Evolutionary conservation across 2,113 vertebrate species (phyloP), one percentile per base, ranked within the genome.

Genomic region (Baryphthengus martii): DNA sequence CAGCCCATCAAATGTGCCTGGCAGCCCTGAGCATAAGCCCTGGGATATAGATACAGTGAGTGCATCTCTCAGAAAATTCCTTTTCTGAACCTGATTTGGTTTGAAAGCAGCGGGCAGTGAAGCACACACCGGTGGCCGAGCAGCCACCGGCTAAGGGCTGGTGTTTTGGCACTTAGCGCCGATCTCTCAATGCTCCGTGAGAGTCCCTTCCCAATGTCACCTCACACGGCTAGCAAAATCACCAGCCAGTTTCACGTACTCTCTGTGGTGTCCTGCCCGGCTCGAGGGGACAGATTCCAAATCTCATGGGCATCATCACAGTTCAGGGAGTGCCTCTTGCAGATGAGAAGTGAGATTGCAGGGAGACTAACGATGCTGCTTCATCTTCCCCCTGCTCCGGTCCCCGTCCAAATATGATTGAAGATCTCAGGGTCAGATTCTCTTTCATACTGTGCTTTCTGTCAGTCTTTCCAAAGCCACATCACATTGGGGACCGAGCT

Each of bases 201-300:
- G 11, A 35, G 18, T 3, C 20, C 7, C 24, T 62, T 81, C 49
- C 55, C 42, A 55, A 11, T 2, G 2, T 31, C 7, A 1, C 12
- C 26, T 50, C 39, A 17, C 6, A 16, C 8, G 4, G 0, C 24
- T 26, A 31, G 17, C 2, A 0, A 74, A 91, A 67, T 11, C 28
- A 1, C 0, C 1, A 23, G 28, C 12, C 0, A 3, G 15, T 56
- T 75, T 44, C 31, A 29, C 0, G 1, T 31, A n/a, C 0, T 1
- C 13, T 17, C 14, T 2, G 1, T 18, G 28, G 9, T 39, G 33
- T 25, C 21, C 47, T 42, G 35, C n/a, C 37, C 1, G 47, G 56
- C 35, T 68, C 6, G 1, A 29, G 6, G 10, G 11, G 24, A 7
- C 26, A n/a, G 29, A 74, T 58, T 17, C 33, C 49, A 49, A 49